Percentiles rank a stretch among this genome's conserved stretches.
Evolutionary conservation across 1,140 invertebrate species (phyloP).

Genomic region (Scaptomyza pallida): DNA sequence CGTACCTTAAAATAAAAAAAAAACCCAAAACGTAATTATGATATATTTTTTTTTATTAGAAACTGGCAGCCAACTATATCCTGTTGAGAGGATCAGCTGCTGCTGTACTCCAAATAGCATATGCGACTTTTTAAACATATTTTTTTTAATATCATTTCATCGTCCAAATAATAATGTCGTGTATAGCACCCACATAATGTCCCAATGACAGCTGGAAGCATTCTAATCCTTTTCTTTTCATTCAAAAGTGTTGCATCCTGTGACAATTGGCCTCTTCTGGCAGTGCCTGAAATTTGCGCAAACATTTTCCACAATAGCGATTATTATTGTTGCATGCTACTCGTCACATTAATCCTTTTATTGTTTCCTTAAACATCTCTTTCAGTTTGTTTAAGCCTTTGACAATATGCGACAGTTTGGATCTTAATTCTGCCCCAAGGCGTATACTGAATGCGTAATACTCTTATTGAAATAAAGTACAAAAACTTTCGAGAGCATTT

Average conservation of each 20-base stretch:
- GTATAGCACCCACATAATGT: constrained; percentile 53
- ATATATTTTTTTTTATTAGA: constrained; percentile 45
- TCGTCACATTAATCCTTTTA: constrained; percentile 40
- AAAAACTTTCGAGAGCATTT: not conserved
- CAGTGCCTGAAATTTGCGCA: constrained; percentile 52
- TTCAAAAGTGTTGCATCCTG: constrained; percentile 10
- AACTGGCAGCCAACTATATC: constrained; percentile 37
- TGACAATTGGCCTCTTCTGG: constrained; percentile 45
- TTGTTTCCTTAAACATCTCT: constrained; percentile 40
- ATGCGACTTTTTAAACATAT: constrained; percentile 18
- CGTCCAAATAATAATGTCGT: constrained; percentile 16
- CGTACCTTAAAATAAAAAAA: constrained; percentile 13
- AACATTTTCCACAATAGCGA: constrained; percentile 50
- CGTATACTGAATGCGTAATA: not conserved
- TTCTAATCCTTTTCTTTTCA: constrained; percentile 32
- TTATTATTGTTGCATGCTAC: constrained; percentile 46
- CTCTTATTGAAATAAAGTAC: not conserved
- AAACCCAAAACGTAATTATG: constrained; percentile 72
- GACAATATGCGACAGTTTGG: constrained; percentile 51
- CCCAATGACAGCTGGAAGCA: constrained; percentile 31
- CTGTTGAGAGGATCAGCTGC: constrained; percentile 45
- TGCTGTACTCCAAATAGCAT: constrained; percentile 54
- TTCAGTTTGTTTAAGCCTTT: constrained; percentile 40
- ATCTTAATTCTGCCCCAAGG: not conserved
- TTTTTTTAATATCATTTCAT: not conserved